phyloP scores from a whole-genome alignment of 2,113 vertebrate genomes.

The Bos javanicus region DNA sequence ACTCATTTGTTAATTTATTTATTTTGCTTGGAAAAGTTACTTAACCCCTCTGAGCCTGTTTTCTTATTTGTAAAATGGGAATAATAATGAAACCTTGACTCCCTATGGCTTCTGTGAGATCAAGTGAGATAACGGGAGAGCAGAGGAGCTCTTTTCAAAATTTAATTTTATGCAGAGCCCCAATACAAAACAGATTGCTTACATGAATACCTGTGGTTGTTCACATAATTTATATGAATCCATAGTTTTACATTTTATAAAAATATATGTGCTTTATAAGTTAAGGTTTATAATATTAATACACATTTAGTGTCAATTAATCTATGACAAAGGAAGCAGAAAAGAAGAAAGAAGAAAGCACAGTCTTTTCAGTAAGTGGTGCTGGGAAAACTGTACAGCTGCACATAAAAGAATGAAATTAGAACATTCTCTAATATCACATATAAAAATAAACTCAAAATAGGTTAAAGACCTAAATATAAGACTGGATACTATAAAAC shows the following conservation, averaged over 20 bases:
- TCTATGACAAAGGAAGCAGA: neutral
- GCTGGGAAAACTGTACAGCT: neutral
- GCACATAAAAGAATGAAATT: neutral
- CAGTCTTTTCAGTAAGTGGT: neutral
- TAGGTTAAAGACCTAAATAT: neutral
- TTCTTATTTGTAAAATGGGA: neutral
- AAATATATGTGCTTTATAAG: neutral
- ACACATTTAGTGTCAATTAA: neutral
- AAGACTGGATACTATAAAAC: neutral
- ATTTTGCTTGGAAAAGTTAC: neutral
- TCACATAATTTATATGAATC: neutral
- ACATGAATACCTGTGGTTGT: neutral
- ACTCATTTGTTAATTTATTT: neutral
- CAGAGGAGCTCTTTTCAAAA: neutral
- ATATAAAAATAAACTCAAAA: neutral
- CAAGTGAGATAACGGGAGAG: neutral
- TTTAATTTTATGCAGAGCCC: neutral
- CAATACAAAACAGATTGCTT: neutral
- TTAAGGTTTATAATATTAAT: neutral
- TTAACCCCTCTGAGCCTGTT: neutral
- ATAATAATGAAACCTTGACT: neutral
- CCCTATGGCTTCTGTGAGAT: neutral
- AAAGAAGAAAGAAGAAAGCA: neutral
- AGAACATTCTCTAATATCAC: neutral
- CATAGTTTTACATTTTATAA: neutral